Evolutionary conservation across 2,797 vertebrate species (phyloP).

Genomic region (Aselliscus stoliczkanus): DNA sequence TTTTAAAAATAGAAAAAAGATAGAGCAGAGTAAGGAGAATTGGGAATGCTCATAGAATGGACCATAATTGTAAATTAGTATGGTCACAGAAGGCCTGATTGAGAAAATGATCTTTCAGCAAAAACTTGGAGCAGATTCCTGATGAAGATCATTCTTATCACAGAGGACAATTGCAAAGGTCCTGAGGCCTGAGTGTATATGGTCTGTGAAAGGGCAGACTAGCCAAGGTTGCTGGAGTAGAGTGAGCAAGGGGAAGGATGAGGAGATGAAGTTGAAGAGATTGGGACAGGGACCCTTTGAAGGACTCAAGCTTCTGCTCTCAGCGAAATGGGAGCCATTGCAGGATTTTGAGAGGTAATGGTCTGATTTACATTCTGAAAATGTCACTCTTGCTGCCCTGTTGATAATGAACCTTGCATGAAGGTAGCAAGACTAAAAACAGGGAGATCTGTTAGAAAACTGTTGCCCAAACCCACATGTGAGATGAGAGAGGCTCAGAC

Average conservation of each 20-base stretch:
- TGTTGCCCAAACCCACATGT: neutral
- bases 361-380: neutral
- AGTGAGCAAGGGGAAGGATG: neutral
- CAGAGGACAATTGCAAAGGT: neutral
- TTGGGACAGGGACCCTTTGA: neutral
- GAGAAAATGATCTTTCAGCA: neutral
- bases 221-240: neutral
- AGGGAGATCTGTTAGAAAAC: neutral
- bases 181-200: neutral
- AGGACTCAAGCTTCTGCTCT: neutral
- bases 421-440: neutral
- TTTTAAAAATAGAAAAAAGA: neutral
- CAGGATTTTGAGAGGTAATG: neutral
- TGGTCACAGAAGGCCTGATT: neutral
- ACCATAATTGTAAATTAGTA: neutral
- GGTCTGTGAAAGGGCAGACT: neutral
- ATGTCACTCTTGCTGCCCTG: neutral
- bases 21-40: neutral
- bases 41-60: neutral
- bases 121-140: neutral
- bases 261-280: neutral
- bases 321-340: neutral
- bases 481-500: neutral
- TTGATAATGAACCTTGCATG: neutral
- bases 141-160: neutral